Base-by-base conservation (phyloP, 2,888 invertebrate genomes). In the Pseudanteris insignis region DNA sequence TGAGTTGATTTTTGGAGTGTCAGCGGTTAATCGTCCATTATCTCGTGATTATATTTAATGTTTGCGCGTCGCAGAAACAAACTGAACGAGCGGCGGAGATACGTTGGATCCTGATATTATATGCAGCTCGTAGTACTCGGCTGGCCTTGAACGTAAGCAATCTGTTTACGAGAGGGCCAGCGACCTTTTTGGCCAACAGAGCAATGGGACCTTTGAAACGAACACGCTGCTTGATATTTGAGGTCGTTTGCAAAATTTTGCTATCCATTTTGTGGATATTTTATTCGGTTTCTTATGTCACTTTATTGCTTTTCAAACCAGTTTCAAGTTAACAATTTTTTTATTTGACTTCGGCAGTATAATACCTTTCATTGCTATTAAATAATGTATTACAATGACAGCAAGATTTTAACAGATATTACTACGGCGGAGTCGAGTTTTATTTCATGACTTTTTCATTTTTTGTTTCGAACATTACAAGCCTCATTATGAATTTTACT, bases 141-240 rank as follows among this genome's bases (percentile, higher is more conserved):
- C 57, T 74, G 74, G 70, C 74, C 75, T 75, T 73, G 73, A 71
- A 70, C 70, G 74, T 75, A 75, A 75, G 72, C 72, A 73, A 74
- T 74, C 71, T 75, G 73, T 75, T 75, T 75, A 75, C 72, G 70
- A 69, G 70, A 73, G 69, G 71, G 70, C 67, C 73, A 65, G 69
- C 69, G 73, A 75, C 74, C 70, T 65, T 66, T 60, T 47, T 50
- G 18, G 58, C 47, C 48, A 61, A 37, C 32, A 50, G 47, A 55
- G 59, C 59, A 48, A 58, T 55, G 47, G 48, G 44, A 53, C 62
- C 59, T 61, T 33, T 41, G 29, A 46, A 62, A 54, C 59, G 36
- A 44, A 58, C 54, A 54, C 54, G 55, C 41, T 46, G 51, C 54
- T 38, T 58, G 48, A 58, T 53, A 54, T 58, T 54, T 54, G 32